phyloP scores from a whole-genome alignment of 1,140 invertebrate species.

The Steinernema feltiae region DNA sequence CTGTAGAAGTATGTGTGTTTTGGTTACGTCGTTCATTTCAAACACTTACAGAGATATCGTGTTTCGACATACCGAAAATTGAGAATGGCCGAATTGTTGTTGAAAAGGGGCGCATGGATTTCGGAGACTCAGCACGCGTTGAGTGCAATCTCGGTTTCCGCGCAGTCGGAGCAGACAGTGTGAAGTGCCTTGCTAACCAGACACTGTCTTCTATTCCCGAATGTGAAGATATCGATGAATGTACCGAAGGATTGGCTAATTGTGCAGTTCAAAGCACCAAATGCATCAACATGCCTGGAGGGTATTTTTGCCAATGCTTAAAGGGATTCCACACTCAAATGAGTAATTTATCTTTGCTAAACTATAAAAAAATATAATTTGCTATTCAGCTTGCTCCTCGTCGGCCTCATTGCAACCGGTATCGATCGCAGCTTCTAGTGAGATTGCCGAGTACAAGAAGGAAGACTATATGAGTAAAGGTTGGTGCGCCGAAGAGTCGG shows the following conservation, averaged over 20 bases:
- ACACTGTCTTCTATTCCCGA: slow-evolving; percentile 73
- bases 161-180: slow-evolving; percentile 74
- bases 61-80: slow-evolving; percentile 72
- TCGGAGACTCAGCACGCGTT: slow-evolving; percentile 80
- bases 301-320: slow-evolving; percentile 80
- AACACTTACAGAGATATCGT: slow-evolving; percentile 66
- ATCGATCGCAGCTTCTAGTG: slow-evolving; percentile 58
- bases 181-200: slow-evolving; percentile 78
- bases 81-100: slow-evolving; percentile 57
- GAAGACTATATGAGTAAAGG: slow-evolving; percentile 4
- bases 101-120: slow-evolving; percentile 66
- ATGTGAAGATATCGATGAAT: slow-evolving; percentile 78
- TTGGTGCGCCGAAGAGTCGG: slow-evolving; percentile 25
- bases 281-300: slow-evolving; percentile 81
- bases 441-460: slow-evolving; percentile 63
- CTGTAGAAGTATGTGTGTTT: slow-evolving; percentile 69
- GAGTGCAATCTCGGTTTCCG: slow-evolving; percentile 84
- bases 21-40: not conserved
- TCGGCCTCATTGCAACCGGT: not conserved
- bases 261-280: slow-evolving; percentile 62
- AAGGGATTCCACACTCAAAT: slow-evolving; percentile 41
- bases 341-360: slow-evolving; percentile 17
- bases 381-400: not conserved
- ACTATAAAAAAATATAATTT: not conserved
- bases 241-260: slow-evolving; percentile 65